Percentiles rank a stretch among this genome's conserved stretches.
phyloP scores from a whole-genome alignment of 2,888 invertebrate species.

The Sturmia bella region DNA sequence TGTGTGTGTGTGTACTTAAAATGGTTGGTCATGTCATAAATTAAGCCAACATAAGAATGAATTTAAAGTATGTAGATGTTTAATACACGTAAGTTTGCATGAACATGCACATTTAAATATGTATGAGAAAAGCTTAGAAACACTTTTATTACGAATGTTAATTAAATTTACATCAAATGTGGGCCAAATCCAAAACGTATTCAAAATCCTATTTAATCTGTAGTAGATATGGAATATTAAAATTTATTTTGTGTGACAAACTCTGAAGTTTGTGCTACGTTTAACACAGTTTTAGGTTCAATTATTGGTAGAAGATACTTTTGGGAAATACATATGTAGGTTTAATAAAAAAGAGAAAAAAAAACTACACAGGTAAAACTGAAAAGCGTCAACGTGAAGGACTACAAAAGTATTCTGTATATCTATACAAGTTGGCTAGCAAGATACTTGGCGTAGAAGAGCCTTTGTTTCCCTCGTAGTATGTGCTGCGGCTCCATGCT shows the following conservation, averaged over 20 bases:
- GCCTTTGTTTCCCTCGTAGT: no score
- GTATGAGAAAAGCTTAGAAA: not conserved
- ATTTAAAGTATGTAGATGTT: not conserved
- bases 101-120: not conserved
- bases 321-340: no score
- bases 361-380: no score
- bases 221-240: not conserved
- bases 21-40: constrained; percentile 48
- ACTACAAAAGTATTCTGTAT: no score
- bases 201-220: constrained; percentile 6
- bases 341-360: no score
- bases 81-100: not conserved
- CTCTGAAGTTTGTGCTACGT: not conserved
- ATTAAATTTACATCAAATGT: constrained; percentile 58
- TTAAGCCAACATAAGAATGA: constrained; percentile 36
- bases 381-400: no score
- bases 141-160: constrained; percentile 53
- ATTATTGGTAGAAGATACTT: no score
- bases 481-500: no score
- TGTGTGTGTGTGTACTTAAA: not conserved
- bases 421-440: no score
- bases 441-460: no score
- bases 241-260: not conserved
- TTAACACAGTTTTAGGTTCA: no score
- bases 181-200: constrained; percentile 52